These are phyloP conservation scores for Falcaria lacertinaria DNA, from an alignment of 2,888 invertebrate species.

Conservation along the genomic window DNA sequence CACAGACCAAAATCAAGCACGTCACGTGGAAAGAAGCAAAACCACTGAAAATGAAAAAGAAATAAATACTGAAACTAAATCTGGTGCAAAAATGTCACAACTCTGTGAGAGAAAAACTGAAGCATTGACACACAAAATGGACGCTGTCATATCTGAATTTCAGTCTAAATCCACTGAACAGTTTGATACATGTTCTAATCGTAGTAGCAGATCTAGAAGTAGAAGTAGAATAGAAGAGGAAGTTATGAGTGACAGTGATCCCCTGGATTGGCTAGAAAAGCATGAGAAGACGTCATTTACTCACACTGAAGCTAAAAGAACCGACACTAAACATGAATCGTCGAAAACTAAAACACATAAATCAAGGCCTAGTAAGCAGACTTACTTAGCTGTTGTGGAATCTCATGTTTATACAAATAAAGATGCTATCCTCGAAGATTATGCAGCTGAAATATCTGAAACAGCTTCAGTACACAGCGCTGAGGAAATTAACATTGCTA, in stretches of 20 bases:
- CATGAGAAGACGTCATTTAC: conserved; percentile 28
- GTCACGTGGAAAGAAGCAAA: conserved; percentile 3
- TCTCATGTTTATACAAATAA: conserved; percentile 67
- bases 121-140: conserved; percentile 60
- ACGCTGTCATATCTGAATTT: conserved; percentile 63
- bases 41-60: conserved; percentile 7
- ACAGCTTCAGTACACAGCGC: conserved; percentile 37
- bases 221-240: conserved; percentile 49
- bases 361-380: conserved; percentile 40
- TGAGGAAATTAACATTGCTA: conserved; percentile 33
- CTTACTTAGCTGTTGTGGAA: conserved; percentile 65
- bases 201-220: conserved; percentile 45
- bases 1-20: too few species aligned
- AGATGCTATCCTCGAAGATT: conserved; percentile 55
- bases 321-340: conserved; percentile 30
- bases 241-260: conserved; percentile 40
- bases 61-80: conserved; percentile 17
- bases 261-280: conserved; percentile 51
- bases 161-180: conserved; percentile 43
- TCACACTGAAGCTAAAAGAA: conserved; percentile 24
- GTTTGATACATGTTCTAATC: conserved; percentile 25
- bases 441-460: conserved; percentile 39
- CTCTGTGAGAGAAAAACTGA: conserved; percentile 51
- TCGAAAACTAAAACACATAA: conserved; percentile 20
- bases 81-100: conserved; percentile 65